These are phyloP conservation scores for Chrysina gloriosa DNA, from an alignment of 2,888 invertebrate species.

Conservation along the genomic window DNA sequence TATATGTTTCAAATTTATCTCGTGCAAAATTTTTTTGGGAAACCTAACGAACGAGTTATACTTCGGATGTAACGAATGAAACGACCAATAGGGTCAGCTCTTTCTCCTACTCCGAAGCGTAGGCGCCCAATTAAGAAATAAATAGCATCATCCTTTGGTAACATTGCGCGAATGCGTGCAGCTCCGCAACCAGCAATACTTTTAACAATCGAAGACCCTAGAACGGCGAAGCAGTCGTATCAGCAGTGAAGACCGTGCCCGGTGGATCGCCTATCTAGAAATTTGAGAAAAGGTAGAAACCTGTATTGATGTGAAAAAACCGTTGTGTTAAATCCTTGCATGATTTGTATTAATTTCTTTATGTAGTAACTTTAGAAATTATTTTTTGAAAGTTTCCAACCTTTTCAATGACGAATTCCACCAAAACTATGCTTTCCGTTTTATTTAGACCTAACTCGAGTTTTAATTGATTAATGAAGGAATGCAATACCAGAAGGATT, in stretches of 20 bases:
- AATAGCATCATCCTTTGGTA: conserved; percentile 35
- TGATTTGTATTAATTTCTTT: background rate
- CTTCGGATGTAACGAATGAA: conserved; percentile 23
- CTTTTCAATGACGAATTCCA: too few relatives aligned
- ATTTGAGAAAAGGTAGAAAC: background rate
- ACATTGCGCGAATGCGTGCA: conserved; percentile 41
- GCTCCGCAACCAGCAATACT: conserved; percentile 44
- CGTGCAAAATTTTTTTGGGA: too few relatives aligned
- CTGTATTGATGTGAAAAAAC: too few relatives aligned
- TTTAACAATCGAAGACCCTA: conserved; percentile 33
- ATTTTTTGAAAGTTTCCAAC: too few relatives aligned
- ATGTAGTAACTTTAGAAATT: background rate
- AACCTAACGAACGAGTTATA: too few relatives aligned
- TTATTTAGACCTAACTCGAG: too few relatives aligned
- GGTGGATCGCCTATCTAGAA: background rate
- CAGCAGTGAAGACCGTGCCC: conserved; percentile 24
- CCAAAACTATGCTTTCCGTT: too few relatives aligned
- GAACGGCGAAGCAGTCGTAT: conserved; percentile 22
- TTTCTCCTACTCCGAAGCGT: conserved; percentile 43
- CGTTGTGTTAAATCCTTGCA: background rate
- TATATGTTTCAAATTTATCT: too few relatives aligned
- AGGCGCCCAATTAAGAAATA: conserved; percentile 47
- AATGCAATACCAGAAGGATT: too few relatives aligned
- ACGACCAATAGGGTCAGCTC: conserved; percentile 39
- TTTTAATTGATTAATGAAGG: too few relatives aligned